A percentile compares a stretch with the other conserved stretches of the same genome.
Conservation (phyloP, 2,888 invertebrate species). For the Nomada fucata region DNA sequence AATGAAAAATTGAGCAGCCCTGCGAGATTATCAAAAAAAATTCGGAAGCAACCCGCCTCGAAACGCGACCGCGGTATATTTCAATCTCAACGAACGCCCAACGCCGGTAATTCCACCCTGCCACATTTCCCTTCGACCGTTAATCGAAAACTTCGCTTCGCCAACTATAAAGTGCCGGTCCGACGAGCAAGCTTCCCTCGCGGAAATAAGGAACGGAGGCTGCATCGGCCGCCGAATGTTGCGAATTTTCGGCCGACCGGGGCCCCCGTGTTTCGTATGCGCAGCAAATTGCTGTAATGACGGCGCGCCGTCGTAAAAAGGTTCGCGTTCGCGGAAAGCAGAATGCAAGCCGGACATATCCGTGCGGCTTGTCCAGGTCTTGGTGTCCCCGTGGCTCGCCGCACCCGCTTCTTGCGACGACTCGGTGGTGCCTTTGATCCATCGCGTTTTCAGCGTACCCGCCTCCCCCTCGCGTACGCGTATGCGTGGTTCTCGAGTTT, state of each 20-base stretch:
- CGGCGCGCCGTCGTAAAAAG: conserved; percentile 73
- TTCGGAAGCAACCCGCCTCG: too few relatives aligned
- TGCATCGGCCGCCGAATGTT: conserved; percentile 17
- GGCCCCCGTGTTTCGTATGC: conserved; percentile 67
- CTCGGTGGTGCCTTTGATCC: conserved; percentile 68
- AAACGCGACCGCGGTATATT: too few relatives aligned
- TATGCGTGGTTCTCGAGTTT: conserved; percentile 57
- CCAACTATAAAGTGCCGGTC: not conserved
- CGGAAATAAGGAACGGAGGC: conserved; percentile 22
- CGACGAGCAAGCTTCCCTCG: not conserved
- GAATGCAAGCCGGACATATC: conserved; percentile 64
- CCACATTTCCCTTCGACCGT: too few relatives aligned
- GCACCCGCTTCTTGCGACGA: conserved; percentile 61
- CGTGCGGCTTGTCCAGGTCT: conserved; percentile 32
- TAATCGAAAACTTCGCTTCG: too few relatives aligned
- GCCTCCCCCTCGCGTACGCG: conserved; percentile 36
- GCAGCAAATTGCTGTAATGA: conserved; percentile 78
- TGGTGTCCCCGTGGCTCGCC: conserved; percentile 38
- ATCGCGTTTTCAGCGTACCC: conserved; percentile 58
- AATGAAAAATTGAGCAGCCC: too few relatives aligned
- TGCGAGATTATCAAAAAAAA: too few relatives aligned
- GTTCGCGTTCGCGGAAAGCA: conserved; percentile 75
- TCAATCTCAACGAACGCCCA: too few relatives aligned
- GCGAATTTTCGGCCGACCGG: conserved; percentile 64
- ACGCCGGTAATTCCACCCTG: too few relatives aligned